Evolutionary conservation across 35 echinoderm and acorn worm species (phyloP).

Genomic region (Apostichopus parvimensis): DNA sequence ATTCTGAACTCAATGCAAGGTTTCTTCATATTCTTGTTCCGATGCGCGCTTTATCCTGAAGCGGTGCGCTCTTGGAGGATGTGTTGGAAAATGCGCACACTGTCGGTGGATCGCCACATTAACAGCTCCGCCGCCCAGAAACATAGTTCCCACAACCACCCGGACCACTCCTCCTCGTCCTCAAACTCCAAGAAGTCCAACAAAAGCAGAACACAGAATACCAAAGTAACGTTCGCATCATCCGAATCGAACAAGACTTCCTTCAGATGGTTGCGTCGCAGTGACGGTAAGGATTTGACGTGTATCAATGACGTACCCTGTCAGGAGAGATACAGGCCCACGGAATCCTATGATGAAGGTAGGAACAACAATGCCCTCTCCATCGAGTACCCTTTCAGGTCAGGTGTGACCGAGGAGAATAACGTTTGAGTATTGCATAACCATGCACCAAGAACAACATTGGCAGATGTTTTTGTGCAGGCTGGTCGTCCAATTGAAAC

Average conservation of each 20-base stretch:
- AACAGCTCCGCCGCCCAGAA: slow-evolving; percentile 22
- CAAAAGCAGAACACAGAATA: slow-evolving; percentile 7
- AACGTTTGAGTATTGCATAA: background rate
- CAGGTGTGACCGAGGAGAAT: slow-evolving; percentile 4
- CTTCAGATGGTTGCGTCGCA: slow-evolving; percentile 21
- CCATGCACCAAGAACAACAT: no score
- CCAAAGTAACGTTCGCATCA: slow-evolving; percentile 40
- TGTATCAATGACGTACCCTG: background rate
- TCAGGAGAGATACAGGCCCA: slow-evolving; percentile 24
- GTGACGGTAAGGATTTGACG: background rate
- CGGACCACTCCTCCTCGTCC: background rate
- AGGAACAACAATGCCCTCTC: slow-evolving; percentile 13
- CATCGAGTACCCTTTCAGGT: slow-evolving; percentile 12
- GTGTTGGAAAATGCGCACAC: slow-evolving; percentile 53
- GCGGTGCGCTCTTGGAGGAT: slow-evolving; percentile 70
- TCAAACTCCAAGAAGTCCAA: background rate
- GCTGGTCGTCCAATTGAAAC: no score
- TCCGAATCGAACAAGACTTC: slow-evolving; percentile 49
- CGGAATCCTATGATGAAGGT: background rate
- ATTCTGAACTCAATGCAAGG: slow-evolving; percentile 89
- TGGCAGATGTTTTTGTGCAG: no score
- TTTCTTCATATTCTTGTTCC: slow-evolving; percentile 96
- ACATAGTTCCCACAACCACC: slow-evolving; percentile 45
- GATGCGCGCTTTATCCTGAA: slow-evolving; percentile 88
- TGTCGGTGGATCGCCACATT: slow-evolving; percentile 51